phyloP scores from a whole-genome alignment of 1,140 invertebrate genomes.

The Schlechtendalia chinensis region DNA sequence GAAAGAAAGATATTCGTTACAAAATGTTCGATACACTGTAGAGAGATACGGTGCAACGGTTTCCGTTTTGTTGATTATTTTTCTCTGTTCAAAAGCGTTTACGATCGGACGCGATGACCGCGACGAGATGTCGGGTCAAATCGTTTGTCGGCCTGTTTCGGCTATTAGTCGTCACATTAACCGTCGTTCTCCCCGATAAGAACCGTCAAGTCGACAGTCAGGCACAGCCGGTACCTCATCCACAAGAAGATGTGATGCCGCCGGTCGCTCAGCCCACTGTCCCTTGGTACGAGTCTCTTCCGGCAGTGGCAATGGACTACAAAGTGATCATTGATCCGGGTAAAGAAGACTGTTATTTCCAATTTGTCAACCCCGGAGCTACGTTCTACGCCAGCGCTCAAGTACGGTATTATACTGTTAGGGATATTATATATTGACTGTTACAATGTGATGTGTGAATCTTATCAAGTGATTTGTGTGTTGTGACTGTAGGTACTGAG shows the following conservation, averaged over 20 bases:
- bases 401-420: constrained; percentile 59
- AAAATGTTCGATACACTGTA: background rate
- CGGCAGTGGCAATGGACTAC: constrained; percentile 90
- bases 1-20: no score
- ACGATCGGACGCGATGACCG: no score
- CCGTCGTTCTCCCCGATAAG: background rate
- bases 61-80: no score
- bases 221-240: constrained; percentile 2
- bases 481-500: constrained; percentile 66
- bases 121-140: background rate
- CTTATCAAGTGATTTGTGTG: no score
- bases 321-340: constrained; percentile 90
- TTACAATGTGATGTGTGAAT: no score
- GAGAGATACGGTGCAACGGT: no score
- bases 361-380: constrained; percentile 86
- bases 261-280: background rate
- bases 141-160: background rate
- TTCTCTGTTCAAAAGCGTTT: no score
- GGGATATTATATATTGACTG: no score
- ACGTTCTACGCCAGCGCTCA: constrained; percentile 92
- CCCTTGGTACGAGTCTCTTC: constrained; percentile 60
- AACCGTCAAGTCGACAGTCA: background rate
- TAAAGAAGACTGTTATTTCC: constrained; percentile 93
- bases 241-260: background rate
- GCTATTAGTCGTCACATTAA: background rate